Conservation (phyloP, 2,797 vertebrate genomes). For the Echiichthys vipera region DNA sequence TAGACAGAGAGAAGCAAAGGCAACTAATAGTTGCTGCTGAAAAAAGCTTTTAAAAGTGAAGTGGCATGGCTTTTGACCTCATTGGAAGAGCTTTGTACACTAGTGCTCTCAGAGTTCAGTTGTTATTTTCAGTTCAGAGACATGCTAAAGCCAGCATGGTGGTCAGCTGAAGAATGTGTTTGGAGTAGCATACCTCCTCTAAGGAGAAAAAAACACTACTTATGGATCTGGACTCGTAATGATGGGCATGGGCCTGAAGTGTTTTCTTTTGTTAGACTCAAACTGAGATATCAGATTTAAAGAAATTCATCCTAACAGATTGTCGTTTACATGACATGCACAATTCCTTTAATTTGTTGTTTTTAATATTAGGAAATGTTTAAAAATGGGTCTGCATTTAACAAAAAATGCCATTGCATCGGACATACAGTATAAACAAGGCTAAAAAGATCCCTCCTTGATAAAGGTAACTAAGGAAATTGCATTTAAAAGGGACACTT, state of each 20-base stretch:
- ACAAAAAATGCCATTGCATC: neutral
- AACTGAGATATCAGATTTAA: slow-evolving; percentile 9
- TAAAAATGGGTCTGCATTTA: neutral
- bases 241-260: slow-evolving; percentile 14
- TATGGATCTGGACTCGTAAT: slow-evolving; percentile 37
- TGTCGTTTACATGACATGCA: neutral
- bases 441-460: neutral
- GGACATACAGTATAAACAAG: neutral
- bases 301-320: neutral
- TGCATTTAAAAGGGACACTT: neutral
- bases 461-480: neutral
- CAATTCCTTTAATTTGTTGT: neutral
- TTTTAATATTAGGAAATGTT: neutral
- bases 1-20: slow-evolving; percentile 67
- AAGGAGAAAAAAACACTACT: slow-evolving; percentile 52
- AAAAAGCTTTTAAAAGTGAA: slow-evolving; percentile 72
- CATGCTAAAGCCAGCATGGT: slow-evolving; percentile 42
- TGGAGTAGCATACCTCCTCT: slow-evolving; percentile 53
- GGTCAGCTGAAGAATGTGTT: slow-evolving; percentile 63
- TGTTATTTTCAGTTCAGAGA: slow-evolving; percentile 66
- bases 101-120: slow-evolving; percentile 38
- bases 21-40: slow-evolving; percentile 72
- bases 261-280: slow-evolving; percentile 31
- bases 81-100: slow-evolving; percentile 57
- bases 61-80: slow-evolving; percentile 65